Evolutionary conservation across 2,888 invertebrate species (phyloP).

Genomic region (Campoplex nolae): DNA sequence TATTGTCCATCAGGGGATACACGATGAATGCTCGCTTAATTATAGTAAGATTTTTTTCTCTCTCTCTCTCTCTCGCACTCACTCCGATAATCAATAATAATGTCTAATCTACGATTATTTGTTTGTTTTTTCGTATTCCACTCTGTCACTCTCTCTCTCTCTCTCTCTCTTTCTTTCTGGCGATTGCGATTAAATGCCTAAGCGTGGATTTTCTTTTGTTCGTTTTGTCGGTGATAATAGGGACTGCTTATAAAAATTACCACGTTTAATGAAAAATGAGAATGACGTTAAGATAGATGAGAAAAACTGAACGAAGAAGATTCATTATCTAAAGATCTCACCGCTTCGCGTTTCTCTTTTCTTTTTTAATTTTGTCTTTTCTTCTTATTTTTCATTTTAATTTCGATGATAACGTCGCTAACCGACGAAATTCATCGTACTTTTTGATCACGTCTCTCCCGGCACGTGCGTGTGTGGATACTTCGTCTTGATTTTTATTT

Average conservation of each 20-base stretch:
- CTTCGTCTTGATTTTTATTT: constrained; percentile 29
- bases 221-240: constrained; percentile 54
- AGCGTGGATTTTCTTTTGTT: constrained; percentile 58
- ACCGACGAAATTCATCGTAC: constrained; percentile 25
- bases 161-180: constrained; percentile 60
- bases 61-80: constrained; percentile 17
- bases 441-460: constrained; percentile 57
- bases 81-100: constrained; percentile 69
- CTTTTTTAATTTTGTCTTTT: not conserved
- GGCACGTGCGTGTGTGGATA: constrained; percentile 24
- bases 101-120: constrained; percentile 74
- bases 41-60: constrained; percentile 59
- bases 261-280: constrained; percentile 58
- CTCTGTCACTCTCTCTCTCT: constrained; percentile 44
- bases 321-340: constrained; percentile 65
- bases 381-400: not conserved
- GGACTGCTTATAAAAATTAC: constrained; percentile 64
- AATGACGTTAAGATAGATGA: constrained; percentile 74
- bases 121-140: constrained; percentile 31
- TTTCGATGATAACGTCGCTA: constrained; percentile 38
- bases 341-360: constrained; percentile 18
- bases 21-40: constrained; percentile 79
- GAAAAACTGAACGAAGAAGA: constrained; percentile 69
- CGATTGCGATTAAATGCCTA: constrained; percentile 64
- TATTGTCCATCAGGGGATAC: constrained; percentile 80